phyloP scores from a whole-genome alignment of 2,113 vertebrate species.

The Pitta sordida region DNA sequence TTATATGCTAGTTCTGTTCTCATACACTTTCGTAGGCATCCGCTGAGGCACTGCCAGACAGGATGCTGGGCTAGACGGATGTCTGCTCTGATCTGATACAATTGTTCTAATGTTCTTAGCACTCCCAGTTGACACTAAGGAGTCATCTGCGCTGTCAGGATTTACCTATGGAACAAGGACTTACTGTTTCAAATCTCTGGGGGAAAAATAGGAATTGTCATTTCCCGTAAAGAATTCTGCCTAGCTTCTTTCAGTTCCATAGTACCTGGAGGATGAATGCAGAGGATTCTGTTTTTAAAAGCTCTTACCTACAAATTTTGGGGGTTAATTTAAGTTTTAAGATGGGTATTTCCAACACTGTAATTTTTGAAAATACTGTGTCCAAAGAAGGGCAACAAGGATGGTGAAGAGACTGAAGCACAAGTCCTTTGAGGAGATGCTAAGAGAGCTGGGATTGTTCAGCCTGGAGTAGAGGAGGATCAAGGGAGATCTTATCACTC shows the following conservation, averaged over 20 bases:
- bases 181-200: neutral
- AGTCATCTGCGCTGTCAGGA: neutral
- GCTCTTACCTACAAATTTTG: neutral
- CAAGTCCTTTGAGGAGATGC: no score
- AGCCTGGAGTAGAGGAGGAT: no score
- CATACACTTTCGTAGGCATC: neutral
- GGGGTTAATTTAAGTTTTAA: neutral
- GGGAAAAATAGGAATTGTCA: neutral
- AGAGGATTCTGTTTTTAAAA: neutral
- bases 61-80: conserved; percentile 54
- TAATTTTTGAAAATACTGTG: neutral
- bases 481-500: no score
- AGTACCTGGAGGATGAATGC: neutral
- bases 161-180: neutral
- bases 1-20: neutral
- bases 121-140: neutral
- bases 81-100: conserved; percentile 47
- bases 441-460: no score
- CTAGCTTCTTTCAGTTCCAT: neutral
- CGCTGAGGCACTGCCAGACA: neutral
- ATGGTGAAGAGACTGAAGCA: no score
- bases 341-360: neutral
- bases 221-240: neutral
- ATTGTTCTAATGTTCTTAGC: conserved; percentile 45
- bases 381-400: no score